Evolutionary conservation across 2,888 invertebrate species (phyloP).

Genomic region (Chymomyza procnemis): DNA sequence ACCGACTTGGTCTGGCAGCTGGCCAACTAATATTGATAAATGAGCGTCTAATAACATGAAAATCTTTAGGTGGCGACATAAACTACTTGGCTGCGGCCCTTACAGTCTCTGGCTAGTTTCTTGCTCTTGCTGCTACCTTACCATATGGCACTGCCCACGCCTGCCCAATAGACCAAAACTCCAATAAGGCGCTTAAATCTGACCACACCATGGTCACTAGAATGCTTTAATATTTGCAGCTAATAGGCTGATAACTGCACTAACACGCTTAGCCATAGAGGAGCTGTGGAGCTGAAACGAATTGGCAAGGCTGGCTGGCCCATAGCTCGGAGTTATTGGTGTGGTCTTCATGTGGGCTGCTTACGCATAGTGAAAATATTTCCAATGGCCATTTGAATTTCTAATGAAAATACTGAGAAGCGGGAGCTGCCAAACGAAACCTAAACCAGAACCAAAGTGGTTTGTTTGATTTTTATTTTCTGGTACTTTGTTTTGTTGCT

Average conservation of each 20-base stretch:
- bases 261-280: constrained; percentile 58
- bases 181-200: constrained; percentile 7
- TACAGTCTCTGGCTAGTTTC: constrained; percentile 12
- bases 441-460: constrained; percentile 8
- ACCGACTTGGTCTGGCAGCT: neutral
- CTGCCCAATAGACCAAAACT: neutral
- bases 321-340: constrained; percentile 3
- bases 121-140: neutral
- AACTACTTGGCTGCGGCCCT: constrained; percentile 40
- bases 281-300: constrained; percentile 38
- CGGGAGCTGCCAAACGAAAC: constrained; percentile 4
- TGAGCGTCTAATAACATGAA: constrained; percentile 36
- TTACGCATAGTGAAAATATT: constrained; percentile 66
- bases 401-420: neutral
- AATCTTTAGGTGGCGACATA: constrained; percentile 24
- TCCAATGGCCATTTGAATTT: constrained; percentile 17
- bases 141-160: neutral
- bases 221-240: constrained; percentile 26
- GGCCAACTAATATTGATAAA: constrained; percentile 41
- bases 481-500: too few species aligned
- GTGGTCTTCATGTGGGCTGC: constrained; percentile 21
- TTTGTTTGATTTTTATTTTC: neutral
- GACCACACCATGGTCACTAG: constrained; percentile 28
- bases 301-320: constrained; percentile 20
- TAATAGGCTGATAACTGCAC: constrained; percentile 69